phyloP scores from a whole-genome alignment of 2,113 vertebrate genomes.

The Terrapene triunguis region DNA sequence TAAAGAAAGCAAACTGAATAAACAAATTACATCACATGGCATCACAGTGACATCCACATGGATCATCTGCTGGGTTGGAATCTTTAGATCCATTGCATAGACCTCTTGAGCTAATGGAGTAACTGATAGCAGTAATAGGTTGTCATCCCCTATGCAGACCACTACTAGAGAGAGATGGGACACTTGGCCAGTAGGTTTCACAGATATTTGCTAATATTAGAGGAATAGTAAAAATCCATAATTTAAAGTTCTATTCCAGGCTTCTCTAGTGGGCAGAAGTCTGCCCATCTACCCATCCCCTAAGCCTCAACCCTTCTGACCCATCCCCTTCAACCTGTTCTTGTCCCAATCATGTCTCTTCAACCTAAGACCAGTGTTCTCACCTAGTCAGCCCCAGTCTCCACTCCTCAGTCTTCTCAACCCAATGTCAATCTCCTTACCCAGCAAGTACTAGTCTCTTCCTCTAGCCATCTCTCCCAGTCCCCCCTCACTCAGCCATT shows the following conservation, averaged over 20 bases:
- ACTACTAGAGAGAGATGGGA: neutral
- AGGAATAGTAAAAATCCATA: neutral
- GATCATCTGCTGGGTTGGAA: neutral
- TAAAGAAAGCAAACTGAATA: neutral
- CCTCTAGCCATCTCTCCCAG: too few relatives aligned
- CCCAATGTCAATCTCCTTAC: too few relatives aligned
- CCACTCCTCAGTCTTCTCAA: too few relatives aligned
- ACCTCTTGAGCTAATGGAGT: neutral
- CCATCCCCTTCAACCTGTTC: neutral
- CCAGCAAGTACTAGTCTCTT: too few relatives aligned
- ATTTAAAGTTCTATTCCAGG: neutral
- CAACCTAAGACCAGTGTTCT: neutral
- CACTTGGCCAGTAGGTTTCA: neutral
- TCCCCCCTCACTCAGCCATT: too few relatives aligned
- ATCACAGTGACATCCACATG: neutral
- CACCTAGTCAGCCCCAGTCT: too few relatives aligned
- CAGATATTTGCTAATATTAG: neutral
- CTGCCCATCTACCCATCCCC: neutral
- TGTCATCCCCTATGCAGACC: neutral
- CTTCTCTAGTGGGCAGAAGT: neutral
- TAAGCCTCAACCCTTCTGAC: neutral
- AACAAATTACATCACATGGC: neutral
- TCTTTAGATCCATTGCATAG: neutral
- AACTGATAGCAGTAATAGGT: neutral
- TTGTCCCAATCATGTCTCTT: neutral